Evolutionary conservation across 1,140 invertebrate genomes (phyloP).

Genomic region (Camponotus pennsylvanicus): DNA sequence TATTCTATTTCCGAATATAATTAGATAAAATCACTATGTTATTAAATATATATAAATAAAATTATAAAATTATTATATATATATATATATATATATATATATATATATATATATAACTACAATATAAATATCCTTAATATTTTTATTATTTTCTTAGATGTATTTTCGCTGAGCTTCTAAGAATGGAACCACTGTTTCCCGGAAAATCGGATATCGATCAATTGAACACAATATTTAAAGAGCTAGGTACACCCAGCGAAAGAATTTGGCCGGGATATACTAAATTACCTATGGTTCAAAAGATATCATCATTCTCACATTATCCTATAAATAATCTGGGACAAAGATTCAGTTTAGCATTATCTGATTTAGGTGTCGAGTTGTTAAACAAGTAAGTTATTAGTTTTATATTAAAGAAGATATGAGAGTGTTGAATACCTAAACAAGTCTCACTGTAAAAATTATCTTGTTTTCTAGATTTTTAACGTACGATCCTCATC

Average conservation of each 20-base stretch:
- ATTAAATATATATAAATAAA: not conserved
- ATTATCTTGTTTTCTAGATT: conserved; percentile 88
- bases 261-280: conserved; percentile 97
- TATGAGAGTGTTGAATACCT: not conserved
- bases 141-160: conserved; percentile 87
- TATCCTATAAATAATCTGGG: conserved; percentile 95
- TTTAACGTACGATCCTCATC: conserved; percentile 95
- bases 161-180: conserved; percentile 98
- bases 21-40: not conserved
- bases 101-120: too few relatives aligned
- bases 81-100: too few relatives aligned
- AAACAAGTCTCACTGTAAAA: not conserved
- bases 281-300: conserved; percentile 95
- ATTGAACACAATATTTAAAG: conserved; percentile 98
- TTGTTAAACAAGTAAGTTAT: conserved; percentile 91
- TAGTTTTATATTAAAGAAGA: not conserved
- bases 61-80: too few relatives aligned
- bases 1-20: not conserved
- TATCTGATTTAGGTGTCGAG: conserved; percentile 94
- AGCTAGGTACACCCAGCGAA: conserved; percentile 98
- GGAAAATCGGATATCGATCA: conserved; percentile 99
- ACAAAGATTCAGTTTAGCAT: conserved; percentile 91
- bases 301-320: conserved; percentile 94
- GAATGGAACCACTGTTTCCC: conserved; percentile 98
- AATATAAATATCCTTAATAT: too few relatives aligned